Evolutionary conservation across 2,113 vertebrate genomes (phyloP).

Genomic region (Rattus rattus): DNA sequence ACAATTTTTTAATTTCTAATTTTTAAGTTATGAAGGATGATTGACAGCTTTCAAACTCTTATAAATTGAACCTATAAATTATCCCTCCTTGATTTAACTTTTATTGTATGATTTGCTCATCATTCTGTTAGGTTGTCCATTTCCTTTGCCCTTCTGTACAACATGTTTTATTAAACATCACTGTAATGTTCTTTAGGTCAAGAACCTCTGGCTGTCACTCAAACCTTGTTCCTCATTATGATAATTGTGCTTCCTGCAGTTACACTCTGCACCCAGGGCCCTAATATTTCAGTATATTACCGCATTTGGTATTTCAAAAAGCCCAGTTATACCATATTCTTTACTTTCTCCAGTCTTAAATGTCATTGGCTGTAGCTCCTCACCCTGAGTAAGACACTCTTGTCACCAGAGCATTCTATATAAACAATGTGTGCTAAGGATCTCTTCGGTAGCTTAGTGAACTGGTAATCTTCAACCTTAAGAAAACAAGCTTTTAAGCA

Average conservation of each 20-base stretch:
- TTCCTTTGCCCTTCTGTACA: background rate
- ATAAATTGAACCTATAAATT: background rate
- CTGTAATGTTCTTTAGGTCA: background rate
- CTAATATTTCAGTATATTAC: background rate
- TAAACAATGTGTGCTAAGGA: fast-evolving
- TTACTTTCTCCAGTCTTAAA: background rate
- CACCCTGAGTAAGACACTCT: background rate
- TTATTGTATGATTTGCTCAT: background rate
- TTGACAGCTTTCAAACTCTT: background rate
- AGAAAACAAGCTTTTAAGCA: background rate
- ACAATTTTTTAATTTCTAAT: background rate
- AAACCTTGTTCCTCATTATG: background rate
- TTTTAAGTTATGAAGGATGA: background rate
- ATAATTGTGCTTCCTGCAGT: background rate
- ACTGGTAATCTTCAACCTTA: background rate
- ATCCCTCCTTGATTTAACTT: background rate
- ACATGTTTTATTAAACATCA: slow-evolving; percentile 19
- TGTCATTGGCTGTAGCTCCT: background rate
- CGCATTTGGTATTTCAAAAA: fast-evolving
- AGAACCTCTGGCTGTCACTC: background rate
- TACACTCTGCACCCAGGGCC: background rate
- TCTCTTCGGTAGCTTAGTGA: background rate
- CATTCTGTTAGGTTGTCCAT: background rate
- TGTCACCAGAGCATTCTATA: background rate
- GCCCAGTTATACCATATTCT: background rate